Base-by-base conservation (phyloP, 1,140 invertebrate species). In the Bilobella aurantiaca region DNA sequence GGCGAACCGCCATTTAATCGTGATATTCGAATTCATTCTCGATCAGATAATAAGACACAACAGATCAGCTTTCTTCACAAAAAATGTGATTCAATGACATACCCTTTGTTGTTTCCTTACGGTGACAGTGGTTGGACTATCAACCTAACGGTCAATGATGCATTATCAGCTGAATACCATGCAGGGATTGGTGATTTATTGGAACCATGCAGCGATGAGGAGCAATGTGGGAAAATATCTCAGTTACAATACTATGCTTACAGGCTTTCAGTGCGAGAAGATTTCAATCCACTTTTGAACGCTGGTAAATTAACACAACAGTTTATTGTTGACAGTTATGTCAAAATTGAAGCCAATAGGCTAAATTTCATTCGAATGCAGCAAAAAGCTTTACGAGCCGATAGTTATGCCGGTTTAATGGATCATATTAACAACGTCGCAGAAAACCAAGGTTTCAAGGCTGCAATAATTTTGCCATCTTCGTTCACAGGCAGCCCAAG, bases 261-360 rank as follows among this genome's bases (percentile, higher is more conserved):
- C 68, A 34, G 73, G 30, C 56, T 77, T 16, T 76, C 74, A 74
- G 75, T 80, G 73, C 73, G 77, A 47, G 37, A 67, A 57, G 64
- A 62, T 5, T 70, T 70, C 34, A 72, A 72, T 53, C 66, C 64
- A 2, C 16, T 69, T 21, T 56, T 67, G 5, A 23, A 46, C 57
- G 61, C 47, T 2, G 68, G 68, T 58, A 67, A 69, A 59, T 37
- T 73, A 28, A 69, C 66, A 8, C 76, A 77, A 58, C 76, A 76
- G 66, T 77, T 68, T 66, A 46, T 73, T 62, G 75, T 75, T 18
- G 74, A 76, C 72, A 59, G 69, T 23, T 77, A 74, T 64, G 58
- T 67, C 0, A 75, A 73, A 68, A 68, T 73, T 29, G 75, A 75
- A 69, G 69, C 70, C 3, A 69, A 70, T 42, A 30, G 69, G n/a